Evolutionary conservation across 2,113 vertebrate genomes (phyloP), one percentile per base, ranked within the genome.

Genomic region (Lasiurus cinereus): DNA sequence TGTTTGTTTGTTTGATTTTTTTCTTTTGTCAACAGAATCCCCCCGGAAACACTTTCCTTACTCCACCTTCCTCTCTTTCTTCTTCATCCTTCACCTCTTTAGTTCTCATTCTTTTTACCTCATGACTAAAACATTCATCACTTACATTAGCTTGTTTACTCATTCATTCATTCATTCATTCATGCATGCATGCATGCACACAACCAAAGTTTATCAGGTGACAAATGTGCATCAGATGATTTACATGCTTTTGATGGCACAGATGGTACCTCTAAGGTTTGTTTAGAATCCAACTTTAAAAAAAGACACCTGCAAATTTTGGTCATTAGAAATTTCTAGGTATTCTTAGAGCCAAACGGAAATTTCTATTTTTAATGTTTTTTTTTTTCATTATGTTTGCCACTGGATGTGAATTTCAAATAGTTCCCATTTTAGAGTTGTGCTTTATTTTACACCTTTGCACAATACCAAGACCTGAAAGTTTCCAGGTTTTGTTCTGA

Each of bases 351-450:
- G 52, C 36, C 48, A 77, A 88, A 73, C 16, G 66, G 59, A 83
- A 92, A 72, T 59, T 50, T 93, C 46, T 73, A 11, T 50, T 69
- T 93, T 82, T 33, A 91, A 27, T 83, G 2, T 33, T 82, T 52
- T 88, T 46, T 88, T 46, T 52, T 92, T 56, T 79, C 73, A 59
- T 89, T 59, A 50, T n/a, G n/a, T 62, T 94, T 92, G 19, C 46
- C 48, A 77, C n/a, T 87, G 72, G 69, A 80, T 69, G 31, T 50
- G 36, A 94, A 88, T 85, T 95, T 92, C 36, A 88, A 87, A 73
- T 67, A 80, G 24, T 59, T 96, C 4, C 77, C 52, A 36, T 14
- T 88, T 88, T 33, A 88, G 24, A 19, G 12, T 29, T 3, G 19
- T 43, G 6, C 31, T 39, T n/a, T 74, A 79, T 80, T 22, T 48